These are phyloP conservation scores for Macropodus opercularis DNA, from an alignment of 2,797 vertebrate species.

Conservation along the genomic window DNA sequence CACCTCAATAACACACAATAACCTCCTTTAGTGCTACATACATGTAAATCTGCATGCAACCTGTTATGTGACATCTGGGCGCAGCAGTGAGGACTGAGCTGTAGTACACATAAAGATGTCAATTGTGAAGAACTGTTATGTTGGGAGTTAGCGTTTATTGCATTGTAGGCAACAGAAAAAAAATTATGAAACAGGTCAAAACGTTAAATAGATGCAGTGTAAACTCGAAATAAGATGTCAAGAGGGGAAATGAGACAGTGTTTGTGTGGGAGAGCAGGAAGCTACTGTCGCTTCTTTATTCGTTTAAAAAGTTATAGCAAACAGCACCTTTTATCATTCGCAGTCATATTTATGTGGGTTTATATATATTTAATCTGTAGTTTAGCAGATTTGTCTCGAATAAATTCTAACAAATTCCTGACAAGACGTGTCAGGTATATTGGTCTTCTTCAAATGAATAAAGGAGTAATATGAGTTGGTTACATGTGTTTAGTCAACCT, in stretches of 20 bases:
- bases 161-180: too few species aligned
- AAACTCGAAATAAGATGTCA: background rate
- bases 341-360: background rate
- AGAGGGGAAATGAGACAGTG: background rate
- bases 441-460: background rate
- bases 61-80: background rate
- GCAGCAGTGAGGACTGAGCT: background rate
- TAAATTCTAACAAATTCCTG: background rate
- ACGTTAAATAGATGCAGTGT: too few species aligned
- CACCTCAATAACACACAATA: background rate
- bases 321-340: background rate
- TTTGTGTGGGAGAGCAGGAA: conserved; percentile 27
- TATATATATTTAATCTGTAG: too few species aligned
- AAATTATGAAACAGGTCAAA: background rate
- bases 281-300: conserved; percentile 4
- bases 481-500: too few species aligned
- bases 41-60: background rate
- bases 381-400: too few species aligned
- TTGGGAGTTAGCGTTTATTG: too few species aligned
- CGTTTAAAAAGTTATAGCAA: conserved; percentile 10
- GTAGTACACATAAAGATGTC: background rate
- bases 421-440: background rate
- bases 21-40: background rate
- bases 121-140: background rate
- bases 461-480: background rate